Evolutionary conservation across 2,888 invertebrate species (phyloP).

Genomic region (Pteria penguin): DNA sequence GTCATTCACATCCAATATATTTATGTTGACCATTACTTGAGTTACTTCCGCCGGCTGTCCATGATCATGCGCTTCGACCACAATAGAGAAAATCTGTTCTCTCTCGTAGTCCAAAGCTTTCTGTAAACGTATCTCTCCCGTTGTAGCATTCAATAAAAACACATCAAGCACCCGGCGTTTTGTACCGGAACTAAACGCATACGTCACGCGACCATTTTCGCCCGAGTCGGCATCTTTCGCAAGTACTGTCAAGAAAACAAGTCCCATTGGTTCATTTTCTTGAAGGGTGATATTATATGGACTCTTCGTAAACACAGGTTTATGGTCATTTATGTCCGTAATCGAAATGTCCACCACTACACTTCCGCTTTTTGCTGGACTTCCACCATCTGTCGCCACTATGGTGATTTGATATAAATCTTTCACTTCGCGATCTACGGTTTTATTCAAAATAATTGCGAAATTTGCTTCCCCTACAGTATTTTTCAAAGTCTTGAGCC

Average conservation of each 20-base stretch:
- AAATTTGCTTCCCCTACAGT: conserved; percentile 59
- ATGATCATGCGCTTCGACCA: conserved; percentile 81
- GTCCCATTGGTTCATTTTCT: conserved; percentile 53
- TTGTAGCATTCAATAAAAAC: conserved; percentile 87
- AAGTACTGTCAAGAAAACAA: conserved; percentile 82
- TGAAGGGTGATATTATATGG: conserved; percentile 48
- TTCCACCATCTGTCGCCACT: conserved; percentile 63
- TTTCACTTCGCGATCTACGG: conserved; percentile 66
- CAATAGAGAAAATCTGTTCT: conserved; percentile 86
- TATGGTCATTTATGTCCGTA: conserved; percentile 63
- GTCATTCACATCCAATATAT: conserved; percentile 88
- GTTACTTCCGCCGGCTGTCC: conserved; percentile 60
- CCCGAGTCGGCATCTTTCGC: conserved; percentile 93
- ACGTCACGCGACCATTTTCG: conserved; percentile 84
- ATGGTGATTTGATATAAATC: conserved; percentile 62
- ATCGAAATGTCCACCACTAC: conserved; percentile 53
- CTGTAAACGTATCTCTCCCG: conserved; percentile 90
- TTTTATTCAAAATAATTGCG: conserved; percentile 61
- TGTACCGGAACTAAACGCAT: conserved; percentile 72
- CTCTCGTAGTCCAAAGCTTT: conserved; percentile 91
- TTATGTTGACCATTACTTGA: conserved; percentile 82
- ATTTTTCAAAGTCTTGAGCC: conserved; percentile 47
- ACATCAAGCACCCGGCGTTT: conserved; percentile 44
- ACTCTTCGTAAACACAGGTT: conserved; percentile 51
- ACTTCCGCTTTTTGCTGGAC: conserved; percentile 54